Evolutionary conservation across 2,113 vertebrate species (phyloP).

Genomic region (Eulemur macaco): DNA sequence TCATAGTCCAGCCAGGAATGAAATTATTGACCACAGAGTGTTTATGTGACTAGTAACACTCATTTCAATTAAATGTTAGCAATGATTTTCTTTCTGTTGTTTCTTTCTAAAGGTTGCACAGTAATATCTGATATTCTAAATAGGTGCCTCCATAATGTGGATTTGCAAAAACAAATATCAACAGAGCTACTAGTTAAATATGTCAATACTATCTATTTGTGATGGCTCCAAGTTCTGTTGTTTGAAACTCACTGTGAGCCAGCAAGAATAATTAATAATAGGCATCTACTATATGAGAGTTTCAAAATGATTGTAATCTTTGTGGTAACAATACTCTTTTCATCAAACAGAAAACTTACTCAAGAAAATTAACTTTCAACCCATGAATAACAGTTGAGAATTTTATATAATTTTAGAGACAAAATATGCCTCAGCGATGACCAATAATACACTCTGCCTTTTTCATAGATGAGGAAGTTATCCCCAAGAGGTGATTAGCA

Average conservation of each 20-base stretch:
- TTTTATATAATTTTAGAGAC: neutral
- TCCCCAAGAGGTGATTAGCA: neutral
- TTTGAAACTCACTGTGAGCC: neutral
- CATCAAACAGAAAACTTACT: neutral
- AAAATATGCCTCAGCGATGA: neutral
- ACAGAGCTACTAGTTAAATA: neutral
- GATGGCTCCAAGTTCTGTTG: neutral
- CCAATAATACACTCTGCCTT: neutral
- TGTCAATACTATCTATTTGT: neutral
- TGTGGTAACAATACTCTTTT: neutral
- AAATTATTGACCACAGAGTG: slow-evolving; percentile 50
- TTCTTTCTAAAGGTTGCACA: neutral
- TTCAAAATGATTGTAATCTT: neutral
- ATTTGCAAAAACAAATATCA: slow-evolving; percentile 44
- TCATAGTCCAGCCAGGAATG: slow-evolving; percentile 29
- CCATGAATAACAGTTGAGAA: neutral
- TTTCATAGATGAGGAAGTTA: slow-evolving; percentile 10
- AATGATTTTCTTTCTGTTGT: slow-evolving; percentile 1
- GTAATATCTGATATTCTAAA: slow-evolving; percentile 9
- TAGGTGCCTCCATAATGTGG: neutral
- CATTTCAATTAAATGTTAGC: slow-evolving; percentile 44
- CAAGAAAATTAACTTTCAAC: slow-evolving; percentile 15
- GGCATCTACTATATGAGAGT: neutral
- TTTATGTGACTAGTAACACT: neutral
- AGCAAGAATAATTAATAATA: neutral